Base-by-base conservation (phyloP, 2,113 vertebrate genomes). In the Chionomys nivalis region DNA sequence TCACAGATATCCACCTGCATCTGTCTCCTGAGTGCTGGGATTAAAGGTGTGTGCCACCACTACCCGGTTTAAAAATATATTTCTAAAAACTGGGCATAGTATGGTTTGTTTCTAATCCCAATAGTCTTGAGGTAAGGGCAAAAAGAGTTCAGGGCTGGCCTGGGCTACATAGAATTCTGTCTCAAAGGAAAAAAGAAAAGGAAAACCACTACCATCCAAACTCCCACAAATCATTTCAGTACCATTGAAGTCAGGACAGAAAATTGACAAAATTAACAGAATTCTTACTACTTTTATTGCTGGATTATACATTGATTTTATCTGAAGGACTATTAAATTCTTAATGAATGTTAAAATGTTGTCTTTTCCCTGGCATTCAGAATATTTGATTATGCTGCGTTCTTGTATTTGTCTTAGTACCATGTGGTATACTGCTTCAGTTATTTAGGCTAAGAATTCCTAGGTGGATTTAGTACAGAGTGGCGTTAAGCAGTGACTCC, bases 161-260 rank as follows among this genome's bases (percentile, higher is more conserved):
- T 87, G 63, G 42, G 5, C 9, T 66, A 12, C 9, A 8, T 49
- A 87, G 42, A 33, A 70, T 33, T 66, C 83, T 49, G 31, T n/a
- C 42, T 87, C 83, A 47, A 8, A 63, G 23, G 61, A 28, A n/a
- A 3, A 44, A 31, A 47, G 13, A 83, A 39, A 44, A 44, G 14
- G 17, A 81, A 58, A 61, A 24, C 65, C 8, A 14, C 44, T 9
- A 36, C 63, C 2, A 12, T 33, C 28, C 66, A 86, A 66, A 47
- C 44, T 8, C 83, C 23, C 44, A n/a, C 36, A 52, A 9, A 83
- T 12, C 31, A 49, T 31, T 13, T 72, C 13, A 24, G n/a, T 81
- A 77, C 52, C 79, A 82, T 93, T 78, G 39, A 89, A 87, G 87
- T 96, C 19, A 93, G 79, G 90, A 70, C 75, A 61, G 52, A 83